Base-by-base conservation (phyloP, 1,140 invertebrate genomes). In the Liolophura sinensis region DNA sequence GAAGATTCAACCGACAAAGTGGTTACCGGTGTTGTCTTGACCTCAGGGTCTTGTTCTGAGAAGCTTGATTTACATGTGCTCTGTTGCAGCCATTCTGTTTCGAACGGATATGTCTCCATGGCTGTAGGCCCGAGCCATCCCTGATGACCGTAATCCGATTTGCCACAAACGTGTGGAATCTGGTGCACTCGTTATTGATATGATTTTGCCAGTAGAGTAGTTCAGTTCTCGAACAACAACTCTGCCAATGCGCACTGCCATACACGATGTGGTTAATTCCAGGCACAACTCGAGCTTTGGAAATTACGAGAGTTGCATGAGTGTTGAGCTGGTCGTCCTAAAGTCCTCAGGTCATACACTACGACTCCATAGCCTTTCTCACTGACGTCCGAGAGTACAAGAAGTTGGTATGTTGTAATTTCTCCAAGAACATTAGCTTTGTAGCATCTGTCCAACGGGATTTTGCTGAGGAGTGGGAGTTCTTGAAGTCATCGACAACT, bases 231-330 rank as follows among this genome's bases (percentile, higher is more conserved):
- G 27, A 6, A 5, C 40, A 46, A 69, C 12, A 16, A 69, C 47
- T 11, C 40, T 9, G 31, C 27, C 24, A 12, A 69, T 25, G n/a
- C 61, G 15, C 15, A 54, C 48, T 46, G 40, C 11, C 1, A 50
- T 52, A 27, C 40, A 25, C 22, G 68, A 63, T 51, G 68, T 58
- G 25, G 20, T 11, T 22, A 69, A 59, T 50, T 69, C 68, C 24
- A 69, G 68, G 68, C 7, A 64, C 58, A 7, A 69, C 63, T 60
- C 68, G 48, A 7, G 65, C 12, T 27, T 64, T 63, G 18, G 50
- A 49, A 14, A 67, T 55, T 12, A 67, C 11, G 14, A 63, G 57
- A 15, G 6, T 5, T 56, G 24, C 31, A 63, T 62, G 22, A n/a
- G 64, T 31, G 31, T 63, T 27, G 27, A 24, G n/a, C 6, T 67